Evolutionary conservation across 2,113 vertebrate species (phyloP).

Genomic region (Eolophus roseicapilla): DNA sequence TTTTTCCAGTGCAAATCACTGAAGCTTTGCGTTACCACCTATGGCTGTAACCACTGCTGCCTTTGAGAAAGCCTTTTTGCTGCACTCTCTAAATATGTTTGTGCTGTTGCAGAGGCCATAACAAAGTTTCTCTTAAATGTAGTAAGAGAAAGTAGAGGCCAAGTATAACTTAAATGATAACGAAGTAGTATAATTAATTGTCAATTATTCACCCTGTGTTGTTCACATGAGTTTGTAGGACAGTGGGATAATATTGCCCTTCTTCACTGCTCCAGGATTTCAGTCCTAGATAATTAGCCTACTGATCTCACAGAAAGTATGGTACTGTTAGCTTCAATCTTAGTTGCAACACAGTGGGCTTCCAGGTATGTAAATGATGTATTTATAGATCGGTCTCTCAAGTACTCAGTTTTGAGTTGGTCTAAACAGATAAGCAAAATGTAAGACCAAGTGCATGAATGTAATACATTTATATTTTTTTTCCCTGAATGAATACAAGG

Average conservation of each 20-base stretch:
- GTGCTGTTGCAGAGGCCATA: background rate
- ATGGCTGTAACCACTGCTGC: background rate
- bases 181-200: background rate
- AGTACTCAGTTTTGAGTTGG: background rate
- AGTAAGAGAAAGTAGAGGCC: background rate
- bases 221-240: background rate
- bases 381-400: background rate
- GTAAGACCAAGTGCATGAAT: accelerated
- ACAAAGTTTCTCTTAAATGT: background rate
- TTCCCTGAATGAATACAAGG: background rate
- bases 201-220: background rate
- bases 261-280: background rate
- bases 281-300: background rate
- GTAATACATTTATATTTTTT: background rate
- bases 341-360: background rate
- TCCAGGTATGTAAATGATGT: background rate
- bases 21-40: background rate
- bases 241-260: background rate
- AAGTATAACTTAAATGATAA: background rate
- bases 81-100: background rate
- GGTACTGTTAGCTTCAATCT: background rate
- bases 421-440: background rate
- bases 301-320: background rate
- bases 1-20: background rate
- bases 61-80: background rate